phyloP scores from a whole-genome alignment of 2,888 invertebrate species.

The Caradrina kadenii region DNA sequence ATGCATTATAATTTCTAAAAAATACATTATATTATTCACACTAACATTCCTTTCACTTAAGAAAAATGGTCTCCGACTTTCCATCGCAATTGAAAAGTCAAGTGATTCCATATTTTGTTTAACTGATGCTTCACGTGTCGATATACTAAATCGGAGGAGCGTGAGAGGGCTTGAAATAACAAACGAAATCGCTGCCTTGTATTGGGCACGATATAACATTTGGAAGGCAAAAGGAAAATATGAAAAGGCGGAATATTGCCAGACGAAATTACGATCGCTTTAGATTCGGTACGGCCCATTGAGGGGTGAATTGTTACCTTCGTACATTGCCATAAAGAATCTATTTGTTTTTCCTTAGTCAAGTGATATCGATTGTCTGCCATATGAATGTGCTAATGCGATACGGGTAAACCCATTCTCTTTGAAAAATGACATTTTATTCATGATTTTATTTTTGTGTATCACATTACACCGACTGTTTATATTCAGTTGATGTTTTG shows the following conservation, averaged over 20 bases:
- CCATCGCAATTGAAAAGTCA: constrained; percentile 62
- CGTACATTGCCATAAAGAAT: constrained; percentile 87
- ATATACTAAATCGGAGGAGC: constrained; percentile 85
- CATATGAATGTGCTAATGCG: constrained; percentile 67
- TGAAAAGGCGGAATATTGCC: constrained; percentile 89
- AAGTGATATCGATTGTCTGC: constrained; percentile 78
- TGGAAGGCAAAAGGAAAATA: constrained; percentile 87
- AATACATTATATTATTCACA: neutral
- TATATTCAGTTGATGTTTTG: too few species aligned
- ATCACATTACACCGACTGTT: neutral
- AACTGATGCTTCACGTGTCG: constrained; percentile 84
- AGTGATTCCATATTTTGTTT: constrained; percentile 80
- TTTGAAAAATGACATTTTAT: constrained; percentile 52
- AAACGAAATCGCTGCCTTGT: constrained; percentile 88
- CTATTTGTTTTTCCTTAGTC: constrained; percentile 85
- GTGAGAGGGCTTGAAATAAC: constrained; percentile 86
- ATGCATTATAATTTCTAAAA: neutral
- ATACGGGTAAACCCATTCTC: constrained; percentile 61
- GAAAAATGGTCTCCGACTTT: constrained; percentile 17
- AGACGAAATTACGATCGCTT: constrained; percentile 89
- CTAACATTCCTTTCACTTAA: constrained; percentile 2
- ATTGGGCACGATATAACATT: constrained; percentile 86
- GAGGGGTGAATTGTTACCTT: constrained; percentile 89
- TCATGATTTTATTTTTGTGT: constrained; percentile 1
- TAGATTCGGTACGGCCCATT: constrained; percentile 88